Base-by-base conservation (phyloP, 2,888 invertebrate species). In the Diloba caeruleocephala region DNA sequence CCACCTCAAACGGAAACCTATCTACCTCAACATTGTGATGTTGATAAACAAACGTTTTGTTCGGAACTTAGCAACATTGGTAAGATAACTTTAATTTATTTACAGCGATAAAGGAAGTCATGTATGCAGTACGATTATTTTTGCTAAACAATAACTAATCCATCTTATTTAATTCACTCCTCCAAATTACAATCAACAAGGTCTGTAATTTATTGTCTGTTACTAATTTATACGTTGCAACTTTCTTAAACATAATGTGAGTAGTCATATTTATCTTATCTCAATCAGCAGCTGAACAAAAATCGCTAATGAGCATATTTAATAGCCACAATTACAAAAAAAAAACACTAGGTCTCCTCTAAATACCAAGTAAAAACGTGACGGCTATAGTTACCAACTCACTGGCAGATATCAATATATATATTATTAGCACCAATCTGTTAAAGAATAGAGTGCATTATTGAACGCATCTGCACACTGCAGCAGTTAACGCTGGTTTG, bases 391-490 rank as follows among this genome's bases (percentile, higher is more conserved):
- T n/a, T n/a, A 44, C 48, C 36, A 54, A 42, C 26, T 17, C 5
- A 21, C 9, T 53, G 31, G 45, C 37, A 17, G 15, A 33, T 28
- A 6, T 4, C 39, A 21, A 31, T 39, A 31, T 8, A 49, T 4
- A 50, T 58, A 37, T 45, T 13, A 23, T 36, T 65, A 41, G 43
- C 52, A 50, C 57, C 52, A 69, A 73, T 69, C 38, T 45, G 3
- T 42, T 45, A n/a, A 43, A 33, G 41, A 43, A 37, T 73, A 72
- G 57, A 71, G 71, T 57, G 61, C 61, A 78, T 64, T 63, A 65
- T 72, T 49, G 50, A 55, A 66, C 43, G 59, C 52, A 51, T 37
- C 38, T 32, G 53, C 56, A 54, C 54, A 48, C 43, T 36, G 32
- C 29, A 25, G 50, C 52, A 21, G 69, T 58, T 52, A 66, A 60